Evolutionary conservation across 1,140 invertebrate species (phyloP), one percentile per base, ranked within the genome.

Genomic region (Daktulosphaira vitifoliae): DNA sequence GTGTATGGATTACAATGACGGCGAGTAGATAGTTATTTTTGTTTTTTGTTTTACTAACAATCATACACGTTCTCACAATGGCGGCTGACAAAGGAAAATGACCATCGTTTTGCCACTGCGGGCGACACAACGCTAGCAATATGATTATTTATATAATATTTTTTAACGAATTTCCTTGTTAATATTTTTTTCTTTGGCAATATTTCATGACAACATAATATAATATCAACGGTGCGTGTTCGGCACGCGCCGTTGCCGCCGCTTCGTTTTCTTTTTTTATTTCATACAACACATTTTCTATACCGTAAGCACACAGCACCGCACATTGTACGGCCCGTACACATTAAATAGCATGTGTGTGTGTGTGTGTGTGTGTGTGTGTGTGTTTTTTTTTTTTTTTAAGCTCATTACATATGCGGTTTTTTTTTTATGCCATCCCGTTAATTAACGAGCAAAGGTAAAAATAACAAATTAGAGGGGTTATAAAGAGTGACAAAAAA

Each of bases 241-340:
- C 42, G 39, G 54, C 54, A 59, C 54, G 54, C 54, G 54, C 39
- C 54, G 25, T 11, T 33, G 29, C 29, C 54, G 39, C 42, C 37
- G 23, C 42, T 44, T 38, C 23, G n/a, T 37, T 53, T 53, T 53
- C 20, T 54, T 59, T 44, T 56, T 56, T 44, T 15, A 25, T 26
- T 18, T 38, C 42, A 20, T 29, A 59, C 42, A 37, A 48, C 42
- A 23, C 25, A 18, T 20, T 62, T 46, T 25, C 56, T 48, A 33
- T 16, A 44, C 5, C 15, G n/a, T 44, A 16, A n/a, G 3, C 5
- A n/a, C 15, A 44, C 15, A 44, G 5, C n/a, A 44, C 15, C n/a
- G n/a, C 9, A 59, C 20, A 16, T 5, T 15, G 13, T 15, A 16
- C 18, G 16, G 1, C 8, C 5, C 39, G 3, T 15, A 42, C 39